phyloP scores from a whole-genome alignment of 2,797 vertebrate species.

The Epinephelus malabaricus region DNA sequence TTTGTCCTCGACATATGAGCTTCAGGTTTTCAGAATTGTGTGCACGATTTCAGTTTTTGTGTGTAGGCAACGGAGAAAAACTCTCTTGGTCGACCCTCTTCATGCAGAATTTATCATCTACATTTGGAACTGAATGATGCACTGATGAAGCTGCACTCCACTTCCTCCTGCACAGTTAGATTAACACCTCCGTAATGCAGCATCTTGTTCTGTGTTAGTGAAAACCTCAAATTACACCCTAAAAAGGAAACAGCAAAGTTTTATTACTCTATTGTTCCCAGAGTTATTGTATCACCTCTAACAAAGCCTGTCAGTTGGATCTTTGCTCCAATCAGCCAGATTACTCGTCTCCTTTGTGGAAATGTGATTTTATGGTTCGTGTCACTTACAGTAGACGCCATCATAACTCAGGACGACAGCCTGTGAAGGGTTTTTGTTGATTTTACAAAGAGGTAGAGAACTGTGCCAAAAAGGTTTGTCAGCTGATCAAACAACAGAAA shows the following conservation, averaged over 20 bases:
- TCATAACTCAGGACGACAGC: not conserved
- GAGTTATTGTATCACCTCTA: slow-evolving; percentile 4
- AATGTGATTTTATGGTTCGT: not conserved
- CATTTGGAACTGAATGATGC: not conserved
- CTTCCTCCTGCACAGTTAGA: slow-evolving; percentile 11
- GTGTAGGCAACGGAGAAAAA: no score
- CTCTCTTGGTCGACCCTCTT: not conserved
- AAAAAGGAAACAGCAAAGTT: not conserved
- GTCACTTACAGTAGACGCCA: not conserved
- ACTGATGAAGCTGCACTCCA: not conserved
- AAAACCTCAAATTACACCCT: not conserved
- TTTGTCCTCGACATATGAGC: no score
- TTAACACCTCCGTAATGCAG: slow-evolving; percentile 3
- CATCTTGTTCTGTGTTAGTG: not conserved
- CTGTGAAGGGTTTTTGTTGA: not conserved
- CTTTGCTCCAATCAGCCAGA: slow-evolving; percentile 10
- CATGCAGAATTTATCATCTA: not conserved
- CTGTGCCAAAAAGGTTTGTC: not conserved
- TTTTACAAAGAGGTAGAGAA: not conserved
- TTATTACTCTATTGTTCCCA: slow-evolving; percentile 3
- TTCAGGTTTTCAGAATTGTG: no score
- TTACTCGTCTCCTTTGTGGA: slow-evolving; percentile 2
- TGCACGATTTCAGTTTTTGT: no score
- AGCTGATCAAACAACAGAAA: not conserved
- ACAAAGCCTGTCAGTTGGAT: not conserved